Conservation (phyloP, 2,113 vertebrate species). For the Bolborhynchus lineola region DNA sequence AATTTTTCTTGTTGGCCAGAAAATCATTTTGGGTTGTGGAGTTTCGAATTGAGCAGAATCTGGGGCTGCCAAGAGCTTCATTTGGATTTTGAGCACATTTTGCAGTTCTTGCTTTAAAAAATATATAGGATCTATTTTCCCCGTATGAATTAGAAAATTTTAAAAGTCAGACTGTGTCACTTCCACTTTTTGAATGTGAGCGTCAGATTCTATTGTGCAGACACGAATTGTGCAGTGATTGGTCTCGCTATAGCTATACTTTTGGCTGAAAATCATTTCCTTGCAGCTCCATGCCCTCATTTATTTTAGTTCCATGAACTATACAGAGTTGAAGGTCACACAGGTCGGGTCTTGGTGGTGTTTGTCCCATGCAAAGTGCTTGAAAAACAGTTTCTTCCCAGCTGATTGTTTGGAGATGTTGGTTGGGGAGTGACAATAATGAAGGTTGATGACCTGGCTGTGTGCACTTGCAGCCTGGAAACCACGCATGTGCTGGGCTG, state of each 20-base stretch:
- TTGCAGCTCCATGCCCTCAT: background rate
- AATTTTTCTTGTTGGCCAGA: background rate
- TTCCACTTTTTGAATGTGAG: background rate
- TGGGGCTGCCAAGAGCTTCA: background rate
- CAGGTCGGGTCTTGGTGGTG: fast-evolving
- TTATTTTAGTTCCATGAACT: background rate
- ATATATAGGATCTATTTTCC: background rate
- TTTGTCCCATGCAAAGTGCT: background rate
- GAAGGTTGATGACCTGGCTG: background rate
- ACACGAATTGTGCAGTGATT: background rate
- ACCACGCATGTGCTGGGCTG: background rate
- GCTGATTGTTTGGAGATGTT: fast-evolving
- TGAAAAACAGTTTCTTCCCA: background rate
- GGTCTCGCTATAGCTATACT: background rate
- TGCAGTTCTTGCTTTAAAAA: background rate
- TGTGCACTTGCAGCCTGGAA: background rate
- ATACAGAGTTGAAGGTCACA: background rate
- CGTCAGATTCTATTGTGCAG: background rate
- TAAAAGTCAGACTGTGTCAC: background rate
- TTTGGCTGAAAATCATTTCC: background rate
- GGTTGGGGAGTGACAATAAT: fast-evolving
- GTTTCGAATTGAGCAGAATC: background rate
- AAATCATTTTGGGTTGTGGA: background rate
- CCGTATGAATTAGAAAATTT: background rate
- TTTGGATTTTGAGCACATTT: background rate